Conservation (phyloP, 2,888 invertebrate species). For the Spatulosminthurus flaviceps region DNA sequence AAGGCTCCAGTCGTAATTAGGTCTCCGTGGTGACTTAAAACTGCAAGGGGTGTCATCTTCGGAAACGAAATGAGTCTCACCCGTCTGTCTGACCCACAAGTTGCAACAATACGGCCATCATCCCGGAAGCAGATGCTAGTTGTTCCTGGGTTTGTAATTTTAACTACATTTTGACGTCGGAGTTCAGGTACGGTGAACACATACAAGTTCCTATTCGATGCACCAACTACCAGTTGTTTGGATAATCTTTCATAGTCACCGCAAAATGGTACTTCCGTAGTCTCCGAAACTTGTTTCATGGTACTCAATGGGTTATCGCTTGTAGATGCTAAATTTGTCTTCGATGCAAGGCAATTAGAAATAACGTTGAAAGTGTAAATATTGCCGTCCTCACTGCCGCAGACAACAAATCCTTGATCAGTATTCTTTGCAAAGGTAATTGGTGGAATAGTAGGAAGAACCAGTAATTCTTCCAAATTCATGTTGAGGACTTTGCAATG, state of each 20-base stretch:
- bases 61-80: conserved; percentile 35
- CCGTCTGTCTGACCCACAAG: conserved; percentile 39
- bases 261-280: conserved; percentile 36
- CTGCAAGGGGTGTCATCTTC: conserved; percentile 27
- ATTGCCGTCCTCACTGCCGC: conserved; percentile 40
- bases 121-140: conserved; percentile 10
- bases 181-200: conserved; percentile 1
- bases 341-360: not conserved
- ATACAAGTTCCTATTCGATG: conserved; percentile 25
- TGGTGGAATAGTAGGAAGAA: not conserved
- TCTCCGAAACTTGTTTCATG: not conserved
- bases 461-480: not conserved
- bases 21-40: conserved; percentile 27
- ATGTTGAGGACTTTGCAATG: conserved; percentile 23
- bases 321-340: not conserved
- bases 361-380: not conserved
- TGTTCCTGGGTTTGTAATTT: conserved; percentile 39
- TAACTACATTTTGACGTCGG: not conserved
- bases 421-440: not conserved
- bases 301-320: too few relatives aligned
- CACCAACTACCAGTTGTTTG: conserved; percentile 18
- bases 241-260: conserved; percentile 20
- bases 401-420: not conserved
- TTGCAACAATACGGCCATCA: conserved; percentile 40
- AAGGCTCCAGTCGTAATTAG: not conserved